Evolutionary conservation across 37 sponge, comb jelly and placozoan species (phyloP), one percentile per base, ranked within the genome.

Genomic region (Ephydatia muelleri): DNA sequence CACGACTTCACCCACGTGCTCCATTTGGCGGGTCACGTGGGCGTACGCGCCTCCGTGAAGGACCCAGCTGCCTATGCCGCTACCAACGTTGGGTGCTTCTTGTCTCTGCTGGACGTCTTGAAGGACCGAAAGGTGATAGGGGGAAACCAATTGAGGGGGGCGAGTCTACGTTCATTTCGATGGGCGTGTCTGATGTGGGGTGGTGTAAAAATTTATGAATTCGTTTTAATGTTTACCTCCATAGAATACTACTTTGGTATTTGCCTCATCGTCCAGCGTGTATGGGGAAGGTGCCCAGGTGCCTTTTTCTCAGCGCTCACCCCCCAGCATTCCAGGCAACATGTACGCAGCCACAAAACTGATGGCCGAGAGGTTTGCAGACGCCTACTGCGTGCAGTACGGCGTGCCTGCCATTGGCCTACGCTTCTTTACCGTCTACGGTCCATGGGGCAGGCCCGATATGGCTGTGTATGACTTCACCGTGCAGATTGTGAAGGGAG

Each of bases 391-490:
- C 30, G 21, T 40, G 13, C 79, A 83, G 48, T 49, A 87, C 64
- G 49, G 43, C 28, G 25, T 88, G 69, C 28, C 23, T 71, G 37
- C 78, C 16, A 33, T 94, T 25, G 95, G 92, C 0, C 80, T 91
- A 0, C 72, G 95, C 0, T 82, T 91, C 57, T 94, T 94, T 64
- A 88, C 95, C 21, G 95, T 94, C 48, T 94, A 94, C 38, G 95
- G 95, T 0, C 92, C 95, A 8, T 94, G 95, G 95, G 95, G 95
- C 3, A 29, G 95, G 38, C 95, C 92, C 14, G 95, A 94, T 76
- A 94, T 94, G 95, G 95, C 95, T 68, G 92, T 88, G 25, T 94
- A 91, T 81, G 85, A 88, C 49, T 85, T 85, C 66, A 47, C 91
- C 65, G 38, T 81, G 77, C 22, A 33, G n/a, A 71, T 87, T 0